phyloP scores from a whole-genome alignment of 2,888 invertebrate species.

The Leistus spinibarbis region DNA sequence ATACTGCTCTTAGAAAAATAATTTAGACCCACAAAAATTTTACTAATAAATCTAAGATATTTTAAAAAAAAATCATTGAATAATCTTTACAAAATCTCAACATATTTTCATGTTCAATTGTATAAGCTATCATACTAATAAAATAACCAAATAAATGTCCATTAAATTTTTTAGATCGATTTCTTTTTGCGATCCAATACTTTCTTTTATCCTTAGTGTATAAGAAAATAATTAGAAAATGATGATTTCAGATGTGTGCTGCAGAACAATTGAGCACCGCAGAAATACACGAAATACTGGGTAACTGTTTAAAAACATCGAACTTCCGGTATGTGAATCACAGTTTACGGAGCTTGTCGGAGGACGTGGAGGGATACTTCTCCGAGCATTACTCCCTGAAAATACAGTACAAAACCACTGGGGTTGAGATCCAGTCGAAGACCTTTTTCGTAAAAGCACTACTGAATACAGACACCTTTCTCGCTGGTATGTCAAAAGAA shows the following conservation, averaged over 20 bases:
- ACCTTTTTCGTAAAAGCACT: conserved; percentile 26
- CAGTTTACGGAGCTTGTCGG: not conserved
- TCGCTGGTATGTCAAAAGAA: not conserved
- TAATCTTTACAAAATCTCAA: not conserved
- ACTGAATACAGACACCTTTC: not conserved
- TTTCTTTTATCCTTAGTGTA: too few relatives aligned
- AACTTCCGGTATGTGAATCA: not conserved
- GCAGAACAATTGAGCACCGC: not conserved
- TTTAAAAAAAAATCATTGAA: not conserved
- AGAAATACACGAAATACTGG: conserved; percentile 15
- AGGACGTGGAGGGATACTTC: conserved; percentile 28
- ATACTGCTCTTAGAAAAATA: too few relatives aligned
- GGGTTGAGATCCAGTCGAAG: too few relatives aligned
- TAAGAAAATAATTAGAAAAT: too few relatives aligned
- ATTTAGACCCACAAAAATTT: too few relatives aligned
- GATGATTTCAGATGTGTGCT: not conserved
- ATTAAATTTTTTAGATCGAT: too few relatives aligned
- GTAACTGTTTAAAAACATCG: conserved; percentile 13
- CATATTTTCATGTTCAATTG: not conserved
- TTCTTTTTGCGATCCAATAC: too few relatives aligned
- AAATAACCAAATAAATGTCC: too few relatives aligned
- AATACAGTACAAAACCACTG: conserved; percentile 6
- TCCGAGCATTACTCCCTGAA: conserved; percentile 18
- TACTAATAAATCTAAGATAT: too few relatives aligned
- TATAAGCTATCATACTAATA: not conserved